Evolutionary conservation across 2,113 vertebrate genomes (phyloP).

Genomic region (Petrocephalus zakoni): DNA sequence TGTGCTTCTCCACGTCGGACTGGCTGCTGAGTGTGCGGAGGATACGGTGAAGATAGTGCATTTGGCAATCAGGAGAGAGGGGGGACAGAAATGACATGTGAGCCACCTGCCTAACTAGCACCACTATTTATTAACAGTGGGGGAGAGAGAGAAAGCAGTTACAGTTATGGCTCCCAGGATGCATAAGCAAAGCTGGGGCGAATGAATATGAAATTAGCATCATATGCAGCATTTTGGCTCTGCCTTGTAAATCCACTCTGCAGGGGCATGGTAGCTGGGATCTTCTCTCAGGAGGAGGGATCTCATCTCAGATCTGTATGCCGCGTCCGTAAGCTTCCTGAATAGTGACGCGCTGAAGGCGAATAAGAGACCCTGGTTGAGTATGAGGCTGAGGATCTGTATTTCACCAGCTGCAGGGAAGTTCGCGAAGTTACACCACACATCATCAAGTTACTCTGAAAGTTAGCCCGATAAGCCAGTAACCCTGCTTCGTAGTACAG

Average conservation of each 20-base stretch:
- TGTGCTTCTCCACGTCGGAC: neutral
- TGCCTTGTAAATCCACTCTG: neutral
- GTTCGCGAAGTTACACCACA: no score
- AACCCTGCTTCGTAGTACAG: no score
- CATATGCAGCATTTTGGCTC: neutral
- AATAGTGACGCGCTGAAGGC: neutral
- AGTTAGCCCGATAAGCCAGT: no score
- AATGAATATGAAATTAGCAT: neutral
- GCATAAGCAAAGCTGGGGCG: neutral
- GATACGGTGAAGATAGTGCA: neutral
- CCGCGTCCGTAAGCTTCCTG: neutral
- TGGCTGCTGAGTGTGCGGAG: no score
- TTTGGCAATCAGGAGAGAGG: neutral
- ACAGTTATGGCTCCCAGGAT: neutral
- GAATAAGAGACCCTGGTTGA: conserved; percentile 30
- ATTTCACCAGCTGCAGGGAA: neutral
- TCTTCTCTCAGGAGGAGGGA: neutral
- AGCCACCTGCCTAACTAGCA: neutral
- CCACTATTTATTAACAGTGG: neutral
- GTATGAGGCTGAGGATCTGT: conserved; percentile 19
- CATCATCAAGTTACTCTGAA: no score
- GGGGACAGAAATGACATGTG: neutral
- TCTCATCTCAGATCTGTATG: neutral
- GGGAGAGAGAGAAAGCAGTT: neutral
- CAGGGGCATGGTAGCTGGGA: neutral